phyloP scores from a whole-genome alignment of 2,888 invertebrate genomes.

The Netelia inedita region DNA sequence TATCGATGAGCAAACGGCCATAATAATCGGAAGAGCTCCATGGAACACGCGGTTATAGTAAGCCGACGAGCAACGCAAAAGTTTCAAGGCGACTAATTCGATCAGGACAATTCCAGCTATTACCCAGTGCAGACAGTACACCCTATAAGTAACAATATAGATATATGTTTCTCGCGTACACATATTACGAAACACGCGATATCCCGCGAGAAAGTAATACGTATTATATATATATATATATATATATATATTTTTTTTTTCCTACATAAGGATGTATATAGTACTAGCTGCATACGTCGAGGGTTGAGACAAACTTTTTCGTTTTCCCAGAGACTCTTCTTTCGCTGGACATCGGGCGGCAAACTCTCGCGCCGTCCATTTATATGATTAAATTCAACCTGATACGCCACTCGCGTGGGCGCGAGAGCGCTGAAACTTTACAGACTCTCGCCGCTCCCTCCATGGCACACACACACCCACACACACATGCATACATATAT shows the following conservation, averaged over 20 bases:
- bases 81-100: slow-evolving; percentile 74
- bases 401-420: slow-evolving; percentile 70
- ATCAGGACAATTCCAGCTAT: slow-evolving; percentile 75
- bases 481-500: too few species aligned
- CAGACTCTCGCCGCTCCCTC: slow-evolving; percentile 71
- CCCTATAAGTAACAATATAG: not conserved
- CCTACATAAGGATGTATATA: not conserved
- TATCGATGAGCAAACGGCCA: not conserved
- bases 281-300: not conserved
- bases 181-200: slow-evolving; percentile 47
- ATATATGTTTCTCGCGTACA: slow-evolving; percentile 8
- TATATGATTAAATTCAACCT: slow-evolving; percentile 80
- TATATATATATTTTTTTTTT: too few species aligned
- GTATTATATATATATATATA: not conserved
- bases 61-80: slow-evolving; percentile 45
- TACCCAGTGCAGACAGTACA: slow-evolving; percentile 7
- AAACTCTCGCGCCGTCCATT: slow-evolving; percentile 75
- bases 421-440: slow-evolving; percentile 73
- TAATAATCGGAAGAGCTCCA: slow-evolving; percentile 1
- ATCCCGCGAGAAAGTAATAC: slow-evolving; percentile 60
- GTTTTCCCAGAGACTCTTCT: slow-evolving; percentile 69
- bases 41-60: slow-evolving; percentile 23
- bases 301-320: slow-evolving; percentile 70
- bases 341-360: slow-evolving; percentile 47
- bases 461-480: slow-evolving; percentile 22